Percentiles rank a stretch among this genome's conserved stretches.
Conservation (phyloP, 2,797 vertebrate species). For the Potorous gilbertii region DNA sequence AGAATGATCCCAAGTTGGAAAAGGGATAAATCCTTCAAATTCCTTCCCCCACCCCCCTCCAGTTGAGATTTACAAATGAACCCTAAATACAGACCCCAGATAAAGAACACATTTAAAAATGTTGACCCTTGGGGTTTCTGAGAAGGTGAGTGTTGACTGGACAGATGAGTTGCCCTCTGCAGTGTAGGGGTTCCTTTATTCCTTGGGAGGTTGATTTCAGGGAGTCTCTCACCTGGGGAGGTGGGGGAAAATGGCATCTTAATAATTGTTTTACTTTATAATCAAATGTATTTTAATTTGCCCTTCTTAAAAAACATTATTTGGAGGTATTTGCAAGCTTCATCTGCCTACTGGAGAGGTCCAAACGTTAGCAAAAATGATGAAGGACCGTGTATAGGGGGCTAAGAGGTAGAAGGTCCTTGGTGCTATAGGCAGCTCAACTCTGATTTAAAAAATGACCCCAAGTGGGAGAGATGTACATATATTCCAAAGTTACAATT, state of each 20-base stretch:
- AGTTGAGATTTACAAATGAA: conserved; percentile 54
- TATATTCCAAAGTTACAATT: no score
- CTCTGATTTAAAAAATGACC: neutral
- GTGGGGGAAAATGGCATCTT: neutral
- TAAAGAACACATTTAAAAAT: neutral
- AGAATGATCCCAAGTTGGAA: conserved; percentile 67
- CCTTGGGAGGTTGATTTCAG: neutral
- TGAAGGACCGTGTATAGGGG: neutral
- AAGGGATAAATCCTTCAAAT: conserved; percentile 55
- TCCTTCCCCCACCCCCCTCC: neutral
- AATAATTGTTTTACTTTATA: neutral
- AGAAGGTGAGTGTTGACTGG: neutral
- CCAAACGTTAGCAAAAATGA: neutral
- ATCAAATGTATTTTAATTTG: neutral
- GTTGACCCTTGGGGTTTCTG: conserved; percentile 21
- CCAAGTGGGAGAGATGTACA: neutral
- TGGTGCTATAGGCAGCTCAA: neutral
- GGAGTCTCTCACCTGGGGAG: neutral
- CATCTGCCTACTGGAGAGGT: neutral
- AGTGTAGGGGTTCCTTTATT: neutral
- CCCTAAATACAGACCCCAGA: conserved; percentile 52
- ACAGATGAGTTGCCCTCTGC: conserved; percentile 64
- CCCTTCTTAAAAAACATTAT: neutral
- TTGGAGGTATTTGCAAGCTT: neutral
- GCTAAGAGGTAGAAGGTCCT: neutral